phyloP scores from a whole-genome alignment of 2,797 vertebrate genomes.

The Pteropus rufus region DNA sequence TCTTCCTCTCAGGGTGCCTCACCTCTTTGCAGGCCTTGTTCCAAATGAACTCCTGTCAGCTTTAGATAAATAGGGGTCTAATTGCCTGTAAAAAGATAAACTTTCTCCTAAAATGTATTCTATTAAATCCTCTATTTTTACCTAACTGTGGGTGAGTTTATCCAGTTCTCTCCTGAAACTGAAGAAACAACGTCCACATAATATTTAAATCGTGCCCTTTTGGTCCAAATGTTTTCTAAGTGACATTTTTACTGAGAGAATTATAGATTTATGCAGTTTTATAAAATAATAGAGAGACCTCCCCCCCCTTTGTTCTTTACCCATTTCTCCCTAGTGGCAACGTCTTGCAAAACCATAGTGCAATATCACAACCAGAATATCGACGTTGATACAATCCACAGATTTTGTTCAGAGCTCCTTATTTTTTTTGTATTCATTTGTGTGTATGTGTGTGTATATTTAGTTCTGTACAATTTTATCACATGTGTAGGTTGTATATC shows the following conservation, averaged over 20 bases:
- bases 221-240: not conserved
- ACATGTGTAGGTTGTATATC: not conserved
- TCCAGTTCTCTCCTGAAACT: not conserved
- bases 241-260: not conserved
- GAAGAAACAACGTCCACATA: not conserved
- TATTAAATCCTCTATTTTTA: not conserved
- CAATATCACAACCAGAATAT: not conserved
- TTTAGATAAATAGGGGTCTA: not conserved
- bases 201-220: not conserved
- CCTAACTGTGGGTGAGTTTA: not conserved
- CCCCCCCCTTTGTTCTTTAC: not conserved
- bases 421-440: not conserved
- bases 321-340: not conserved
- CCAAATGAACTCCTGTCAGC: not conserved
- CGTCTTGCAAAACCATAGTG: not conserved
- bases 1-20: rapidly evolving
- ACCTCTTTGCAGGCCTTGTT: not conserved
- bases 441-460: not conserved
- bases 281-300: not conserved
- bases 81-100: not conserved
- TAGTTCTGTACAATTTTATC: not conserved
- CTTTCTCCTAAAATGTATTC: not conserved
- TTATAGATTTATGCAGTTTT: not conserved
- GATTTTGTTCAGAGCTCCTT: not conserved
- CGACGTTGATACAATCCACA: not conserved